Percentiles rank a stretch among this genome's conserved stretches.
These are phyloP conservation scores for Coenonympha glycerion DNA, from an alignment of 2,888 invertebrate species.

Conservation along the genomic window DNA sequence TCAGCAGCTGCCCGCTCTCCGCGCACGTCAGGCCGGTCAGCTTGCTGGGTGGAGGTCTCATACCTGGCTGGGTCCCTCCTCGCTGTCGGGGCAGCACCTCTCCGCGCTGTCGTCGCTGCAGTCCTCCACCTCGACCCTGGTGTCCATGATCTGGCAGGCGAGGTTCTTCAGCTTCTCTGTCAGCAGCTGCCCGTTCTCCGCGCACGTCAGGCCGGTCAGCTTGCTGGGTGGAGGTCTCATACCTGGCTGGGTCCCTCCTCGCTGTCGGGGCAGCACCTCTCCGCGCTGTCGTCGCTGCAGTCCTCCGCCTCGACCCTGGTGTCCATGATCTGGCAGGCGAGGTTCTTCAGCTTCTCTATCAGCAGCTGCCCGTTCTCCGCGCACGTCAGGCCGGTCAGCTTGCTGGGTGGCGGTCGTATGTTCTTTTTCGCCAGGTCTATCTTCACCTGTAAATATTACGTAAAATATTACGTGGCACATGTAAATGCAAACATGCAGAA, in stretches of 20 bases:
- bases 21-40: constrained; percentile 51
- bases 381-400: constrained; percentile 50
- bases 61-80: constrained; percentile 52
- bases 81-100: constrained; percentile 32
- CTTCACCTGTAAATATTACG: constrained; percentile 41
- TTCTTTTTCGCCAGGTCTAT: constrained; percentile 59
- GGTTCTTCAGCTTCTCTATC: constrained; percentile 56
- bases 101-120: constrained; percentile 21
- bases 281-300: constrained; percentile 20
- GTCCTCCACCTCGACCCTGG: constrained; percentile 26
- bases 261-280: constrained; percentile 29
- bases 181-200: constrained; percentile 58
- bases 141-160: constrained; percentile 53
- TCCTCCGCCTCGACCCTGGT: constrained; percentile 26
- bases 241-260: constrained; percentile 54
- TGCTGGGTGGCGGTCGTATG: constrained; percentile 60
- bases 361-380: constrained; percentile 59
- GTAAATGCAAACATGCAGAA: too few relatives aligned
- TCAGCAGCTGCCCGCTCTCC: constrained; percentile 57
- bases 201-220: constrained; percentile 49
- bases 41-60: constrained; percentile 56
- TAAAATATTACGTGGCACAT: not conserved
- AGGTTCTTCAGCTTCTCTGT: constrained; percentile 60
- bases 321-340: constrained; percentile 57
- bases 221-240: constrained; percentile 56